phyloP scores from a whole-genome alignment of 2,888 invertebrate species.

The Diaprepes abbreviatus region DNA sequence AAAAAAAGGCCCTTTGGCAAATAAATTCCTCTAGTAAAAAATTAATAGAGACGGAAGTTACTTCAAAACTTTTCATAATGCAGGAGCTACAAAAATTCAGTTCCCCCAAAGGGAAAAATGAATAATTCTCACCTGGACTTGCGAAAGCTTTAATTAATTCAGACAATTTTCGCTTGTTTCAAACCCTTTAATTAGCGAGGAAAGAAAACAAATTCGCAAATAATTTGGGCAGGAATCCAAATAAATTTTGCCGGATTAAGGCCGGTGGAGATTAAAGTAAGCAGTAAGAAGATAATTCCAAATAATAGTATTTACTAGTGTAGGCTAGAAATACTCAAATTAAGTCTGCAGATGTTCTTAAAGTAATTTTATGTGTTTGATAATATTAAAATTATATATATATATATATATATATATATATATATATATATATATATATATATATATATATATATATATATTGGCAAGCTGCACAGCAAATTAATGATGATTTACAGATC shows the following conservation, averaged over 20 bases:
- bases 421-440: too few species aligned
- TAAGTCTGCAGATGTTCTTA: too few species aligned
- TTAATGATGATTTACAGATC: too few species aligned
- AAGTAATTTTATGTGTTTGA: too few species aligned
- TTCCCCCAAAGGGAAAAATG: conserved; percentile 8
- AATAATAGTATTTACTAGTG: conserved; percentile 30
- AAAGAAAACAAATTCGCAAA: conserved; percentile 48
- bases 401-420: too few species aligned
- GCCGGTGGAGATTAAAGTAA: conserved; percentile 39
- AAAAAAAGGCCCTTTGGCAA: too few species aligned
- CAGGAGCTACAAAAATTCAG: background rate
- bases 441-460: too few species aligned
- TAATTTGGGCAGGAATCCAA: conserved; percentile 44
- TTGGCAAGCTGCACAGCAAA: too few species aligned
- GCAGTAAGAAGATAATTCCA: conserved; percentile 45
- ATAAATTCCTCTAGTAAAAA: too few species aligned
- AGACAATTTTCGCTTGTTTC: conserved; percentile 41
- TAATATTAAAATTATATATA: too few species aligned
- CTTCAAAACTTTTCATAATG: conserved; percentile 2
- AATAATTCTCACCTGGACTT: conserved; percentile 39
- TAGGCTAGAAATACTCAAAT: background rate
- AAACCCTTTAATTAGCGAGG: conserved; percentile 43
- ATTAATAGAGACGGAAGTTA: background rate
- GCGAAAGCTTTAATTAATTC: conserved; percentile 40
- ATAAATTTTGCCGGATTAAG: conserved; percentile 28